phyloP scores from a whole-genome alignment of 1,140 invertebrate species.

The Drosophila gunungcola region DNA sequence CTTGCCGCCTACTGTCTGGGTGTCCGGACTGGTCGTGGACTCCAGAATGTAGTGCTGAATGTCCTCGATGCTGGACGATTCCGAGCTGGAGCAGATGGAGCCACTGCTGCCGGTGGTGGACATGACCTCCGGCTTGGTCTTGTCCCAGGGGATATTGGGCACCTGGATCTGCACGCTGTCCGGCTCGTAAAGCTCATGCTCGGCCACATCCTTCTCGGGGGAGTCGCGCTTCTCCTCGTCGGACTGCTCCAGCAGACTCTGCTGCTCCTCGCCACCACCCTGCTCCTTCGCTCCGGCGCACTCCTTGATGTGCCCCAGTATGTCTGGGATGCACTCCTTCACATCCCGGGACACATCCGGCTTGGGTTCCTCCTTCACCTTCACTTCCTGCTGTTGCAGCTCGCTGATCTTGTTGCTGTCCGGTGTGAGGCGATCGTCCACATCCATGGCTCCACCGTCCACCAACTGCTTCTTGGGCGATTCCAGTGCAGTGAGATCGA shows the following conservation, averaged over 20 bases:
- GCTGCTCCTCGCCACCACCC: conserved; percentile 51
- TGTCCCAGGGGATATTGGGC: conserved; percentile 88
- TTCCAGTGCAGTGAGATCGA: conserved; percentile 70
- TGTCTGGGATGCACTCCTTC: conserved; percentile 77
- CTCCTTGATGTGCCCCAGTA: conserved; percentile 73
- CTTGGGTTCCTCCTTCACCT: conserved; percentile 35
- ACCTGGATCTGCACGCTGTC: conserved; percentile 85
- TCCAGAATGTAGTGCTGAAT: conserved; percentile 84
- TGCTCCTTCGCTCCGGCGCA: conserved; percentile 31
- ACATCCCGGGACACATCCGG: conserved; percentile 81
- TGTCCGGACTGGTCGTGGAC: conserved; percentile 84
- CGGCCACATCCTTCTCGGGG: conserved; percentile 85
- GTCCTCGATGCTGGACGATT: conserved; percentile 81
- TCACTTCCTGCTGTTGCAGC: conserved; percentile 25
- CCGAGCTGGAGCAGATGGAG: conserved; percentile 73
- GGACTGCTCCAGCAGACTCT: conserved; percentile 57
- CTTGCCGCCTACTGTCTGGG: conserved; percentile 64
- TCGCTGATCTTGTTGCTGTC: conserved; percentile 78
- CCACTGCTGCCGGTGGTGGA: conserved; percentile 68
- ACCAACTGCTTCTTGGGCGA: conserved; percentile 50
- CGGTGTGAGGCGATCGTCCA: conserved; percentile 16
- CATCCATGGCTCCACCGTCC: conserved; percentile 43
- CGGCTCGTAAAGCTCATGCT: conserved; percentile 86
- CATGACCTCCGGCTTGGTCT: conserved; percentile 78
- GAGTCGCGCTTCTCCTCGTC: conserved; percentile 82